A percentile compares a stretch with the other conserved stretches of the same genome.
phyloP scores from a whole-genome alignment of 2,797 vertebrate species.

The Linurgus olivaceus region DNA sequence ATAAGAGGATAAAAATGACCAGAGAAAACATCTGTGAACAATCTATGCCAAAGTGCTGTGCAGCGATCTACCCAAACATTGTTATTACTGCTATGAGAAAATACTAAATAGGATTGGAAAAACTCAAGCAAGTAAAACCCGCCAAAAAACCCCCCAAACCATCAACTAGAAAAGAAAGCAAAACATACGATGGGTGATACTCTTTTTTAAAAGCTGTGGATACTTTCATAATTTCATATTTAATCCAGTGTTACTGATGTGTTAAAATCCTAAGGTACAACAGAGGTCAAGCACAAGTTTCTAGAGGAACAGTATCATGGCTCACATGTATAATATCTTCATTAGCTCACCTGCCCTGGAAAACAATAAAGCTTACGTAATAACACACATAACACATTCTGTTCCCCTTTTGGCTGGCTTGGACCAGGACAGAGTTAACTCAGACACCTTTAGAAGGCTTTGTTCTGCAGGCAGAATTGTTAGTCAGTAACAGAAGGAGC shows the following conservation, averaged over 20 bases:
- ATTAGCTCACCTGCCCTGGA: neutral
- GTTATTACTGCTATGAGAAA: neutral
- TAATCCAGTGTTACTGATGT: neutral
- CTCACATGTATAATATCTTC: neutral
- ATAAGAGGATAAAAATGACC: neutral
- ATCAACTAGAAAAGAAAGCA: neutral
- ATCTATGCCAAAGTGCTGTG: neutral
- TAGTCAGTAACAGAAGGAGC: neutral
- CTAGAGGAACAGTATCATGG: neutral
- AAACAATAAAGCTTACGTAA: neutral
- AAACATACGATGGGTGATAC: neutral
- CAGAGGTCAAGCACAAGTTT: neutral
- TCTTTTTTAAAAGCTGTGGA: neutral
- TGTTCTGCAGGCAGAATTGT: neutral
- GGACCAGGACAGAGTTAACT: neutral
- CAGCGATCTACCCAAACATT: neutral
- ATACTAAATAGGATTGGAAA: neutral
- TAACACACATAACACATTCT: neutral
- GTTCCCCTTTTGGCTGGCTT: neutral
- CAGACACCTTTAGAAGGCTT: neutral
- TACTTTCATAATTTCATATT: neutral
- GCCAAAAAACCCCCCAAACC: rapidly evolving
- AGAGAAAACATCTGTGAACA: neutral
- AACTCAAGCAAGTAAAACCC: neutral
- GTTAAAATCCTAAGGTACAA: neutral